phyloP scores from a whole-genome alignment of 2,888 invertebrate species.

The Eupithecia insigniata region DNA sequence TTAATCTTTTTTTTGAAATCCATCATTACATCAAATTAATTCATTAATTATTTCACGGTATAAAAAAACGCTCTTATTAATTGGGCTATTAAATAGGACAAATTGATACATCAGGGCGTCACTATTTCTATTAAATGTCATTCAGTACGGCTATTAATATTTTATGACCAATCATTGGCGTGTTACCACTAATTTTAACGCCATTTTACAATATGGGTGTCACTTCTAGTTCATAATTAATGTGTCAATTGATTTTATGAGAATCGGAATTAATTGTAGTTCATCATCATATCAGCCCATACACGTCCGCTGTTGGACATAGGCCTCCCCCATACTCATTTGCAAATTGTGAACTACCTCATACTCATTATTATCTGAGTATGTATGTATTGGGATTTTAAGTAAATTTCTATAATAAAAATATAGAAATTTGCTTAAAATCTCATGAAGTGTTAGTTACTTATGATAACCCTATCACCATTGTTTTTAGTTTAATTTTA shows the following conservation, averaged over 20 bases:
- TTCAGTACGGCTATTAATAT: constrained; percentile 27
- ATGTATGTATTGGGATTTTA: no score
- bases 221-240: constrained; percentile 20
- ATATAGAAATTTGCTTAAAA: no score
- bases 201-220: constrained; percentile 29
- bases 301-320: no score
- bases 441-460: no score
- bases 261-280: background rate
- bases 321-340: no score
- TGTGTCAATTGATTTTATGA: constrained; percentile 14
- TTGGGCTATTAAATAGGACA: constrained; percentile 30
- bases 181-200: constrained; percentile 28
- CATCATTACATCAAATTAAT: background rate
- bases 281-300: no score
- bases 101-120: constrained; percentile 36
- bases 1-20: no score
- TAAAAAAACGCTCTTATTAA: constrained; percentile 23
- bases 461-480: no score
- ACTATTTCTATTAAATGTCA: constrained; percentile 32
- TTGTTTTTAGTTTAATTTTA: no score
- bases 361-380: no score
- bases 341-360: no score
- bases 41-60: constrained; percentile 7
- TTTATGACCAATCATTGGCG: constrained; percentile 32
- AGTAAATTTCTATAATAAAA: no score